Conservation (phyloP, 2,113 vertebrate genomes). For the Opisthocomus hoazin region DNA sequence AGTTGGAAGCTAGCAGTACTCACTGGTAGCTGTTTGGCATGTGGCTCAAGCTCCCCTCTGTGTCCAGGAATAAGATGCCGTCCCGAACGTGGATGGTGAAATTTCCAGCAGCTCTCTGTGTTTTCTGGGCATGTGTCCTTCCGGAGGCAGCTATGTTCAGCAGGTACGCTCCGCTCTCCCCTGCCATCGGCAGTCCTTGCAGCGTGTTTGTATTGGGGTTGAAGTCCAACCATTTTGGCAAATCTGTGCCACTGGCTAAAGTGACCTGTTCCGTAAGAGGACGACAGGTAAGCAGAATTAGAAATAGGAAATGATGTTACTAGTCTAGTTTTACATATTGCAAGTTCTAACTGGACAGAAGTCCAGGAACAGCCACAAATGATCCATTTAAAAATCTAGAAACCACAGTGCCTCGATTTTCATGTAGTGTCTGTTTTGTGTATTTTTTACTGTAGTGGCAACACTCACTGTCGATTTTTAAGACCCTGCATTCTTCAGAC, state of each 20-base stretch:
- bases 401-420: neutral
- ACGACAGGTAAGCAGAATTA: neutral
- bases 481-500: neutral
- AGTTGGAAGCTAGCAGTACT: neutral
- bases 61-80: neutral
- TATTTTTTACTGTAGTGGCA: neutral
- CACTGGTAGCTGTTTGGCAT: neutral
- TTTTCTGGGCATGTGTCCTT: neutral
- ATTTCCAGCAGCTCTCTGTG: neutral
- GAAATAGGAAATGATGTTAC: neutral
- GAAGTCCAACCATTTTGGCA: constrained; percentile 59
- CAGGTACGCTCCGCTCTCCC: constrained; percentile 11
- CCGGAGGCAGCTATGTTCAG: neutral
- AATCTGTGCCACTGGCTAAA: neutral
- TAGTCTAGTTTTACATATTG: neutral
- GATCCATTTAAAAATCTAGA: neutral
- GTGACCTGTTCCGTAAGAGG: neutral
- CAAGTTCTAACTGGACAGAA: neutral
- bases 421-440: neutral
- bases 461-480: neutral
- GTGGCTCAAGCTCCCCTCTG: neutral
- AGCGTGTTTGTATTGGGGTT: neutral
- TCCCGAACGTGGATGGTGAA: neutral
- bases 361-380: neutral
- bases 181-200: constrained; percentile 32